Conservation (phyloP, 2,113 vertebrate genomes). For the Conger conger region DNA sequence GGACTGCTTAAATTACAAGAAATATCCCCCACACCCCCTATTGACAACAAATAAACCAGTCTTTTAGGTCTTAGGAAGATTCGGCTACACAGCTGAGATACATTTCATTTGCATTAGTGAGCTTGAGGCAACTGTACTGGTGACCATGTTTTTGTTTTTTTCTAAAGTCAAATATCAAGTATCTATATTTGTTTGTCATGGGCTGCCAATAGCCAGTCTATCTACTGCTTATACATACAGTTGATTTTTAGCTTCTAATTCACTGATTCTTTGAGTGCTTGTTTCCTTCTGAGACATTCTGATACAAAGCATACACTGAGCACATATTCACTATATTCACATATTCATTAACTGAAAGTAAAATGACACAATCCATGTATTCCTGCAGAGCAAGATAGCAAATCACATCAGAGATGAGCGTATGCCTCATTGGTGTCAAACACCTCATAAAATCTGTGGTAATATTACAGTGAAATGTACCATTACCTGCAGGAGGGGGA, state of each 20-base stretch:
- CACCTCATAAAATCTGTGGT: constrained; percentile 4
- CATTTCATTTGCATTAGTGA: constrained; percentile 25
- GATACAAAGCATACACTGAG: neutral
- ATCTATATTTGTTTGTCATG: neutral
- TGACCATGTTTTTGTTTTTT: constrained; percentile 4
- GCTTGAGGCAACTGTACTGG: constrained; percentile 14
- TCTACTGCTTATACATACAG: neutral
- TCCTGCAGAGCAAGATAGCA: neutral
- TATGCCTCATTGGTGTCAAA: constrained; percentile 21
- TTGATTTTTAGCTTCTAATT: neutral
- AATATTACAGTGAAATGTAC: neutral
- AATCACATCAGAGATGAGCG: constrained; percentile 9
- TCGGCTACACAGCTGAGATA: neutral
- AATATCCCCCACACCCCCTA: constrained; percentile 35
- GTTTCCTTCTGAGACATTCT: neutral
- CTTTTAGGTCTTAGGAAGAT: neutral
- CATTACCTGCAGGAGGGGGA: neutral
- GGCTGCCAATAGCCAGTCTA: neutral
- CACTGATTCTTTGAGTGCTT: neutral
- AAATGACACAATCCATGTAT: neutral
- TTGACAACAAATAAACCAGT: constrained; percentile 46
- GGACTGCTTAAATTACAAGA: constrained; percentile 56
- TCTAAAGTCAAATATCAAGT: constrained; percentile 13
- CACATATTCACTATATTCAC: too few relatives aligned
- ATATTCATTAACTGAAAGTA: neutral